Evolutionary conservation across 2,113 vertebrate genomes (phyloP).

Genomic region (Barbus barbus): DNA sequence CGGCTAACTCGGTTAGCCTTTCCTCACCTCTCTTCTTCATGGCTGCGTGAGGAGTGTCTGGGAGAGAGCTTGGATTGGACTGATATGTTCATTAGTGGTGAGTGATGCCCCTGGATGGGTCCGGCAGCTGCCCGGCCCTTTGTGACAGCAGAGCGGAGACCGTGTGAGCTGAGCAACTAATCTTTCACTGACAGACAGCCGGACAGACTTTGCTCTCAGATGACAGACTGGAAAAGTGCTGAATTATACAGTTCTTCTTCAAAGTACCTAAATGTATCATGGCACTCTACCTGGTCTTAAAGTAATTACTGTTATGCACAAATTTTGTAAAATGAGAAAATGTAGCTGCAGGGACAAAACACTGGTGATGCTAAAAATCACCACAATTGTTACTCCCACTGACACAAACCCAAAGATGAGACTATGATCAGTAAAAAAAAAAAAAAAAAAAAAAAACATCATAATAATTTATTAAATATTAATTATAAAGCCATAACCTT

Average conservation of each 20-base stretch:
- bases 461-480: background rate
- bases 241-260: constrained; percentile 47
- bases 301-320: background rate
- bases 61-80: constrained; percentile 60
- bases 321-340: background rate
- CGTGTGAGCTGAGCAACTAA: constrained; percentile 46
- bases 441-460: background rate
- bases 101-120: constrained; percentile 59
- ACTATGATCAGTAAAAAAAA: background rate
- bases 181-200: constrained; percentile 56
- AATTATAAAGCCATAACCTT: too few species aligned
- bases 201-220: constrained; percentile 48
- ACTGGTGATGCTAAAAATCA: too few species aligned
- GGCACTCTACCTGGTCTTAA: background rate
- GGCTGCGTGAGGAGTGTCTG: constrained; percentile 43
- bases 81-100: constrained; percentile 71
- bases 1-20: constrained; percentile 55
- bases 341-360: background rate
- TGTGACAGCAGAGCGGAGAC: constrained; percentile 42
- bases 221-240: constrained; percentile 36
- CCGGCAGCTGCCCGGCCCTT: constrained; percentile 52
- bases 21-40: constrained; percentile 40
- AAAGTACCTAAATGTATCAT: background rate
- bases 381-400: background rate
- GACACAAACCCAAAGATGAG: background rate